These are phyloP conservation scores for Nephrotoma appendiculata DNA, from an alignment of 2,888 invertebrate species.

Conservation along the genomic window DNA sequence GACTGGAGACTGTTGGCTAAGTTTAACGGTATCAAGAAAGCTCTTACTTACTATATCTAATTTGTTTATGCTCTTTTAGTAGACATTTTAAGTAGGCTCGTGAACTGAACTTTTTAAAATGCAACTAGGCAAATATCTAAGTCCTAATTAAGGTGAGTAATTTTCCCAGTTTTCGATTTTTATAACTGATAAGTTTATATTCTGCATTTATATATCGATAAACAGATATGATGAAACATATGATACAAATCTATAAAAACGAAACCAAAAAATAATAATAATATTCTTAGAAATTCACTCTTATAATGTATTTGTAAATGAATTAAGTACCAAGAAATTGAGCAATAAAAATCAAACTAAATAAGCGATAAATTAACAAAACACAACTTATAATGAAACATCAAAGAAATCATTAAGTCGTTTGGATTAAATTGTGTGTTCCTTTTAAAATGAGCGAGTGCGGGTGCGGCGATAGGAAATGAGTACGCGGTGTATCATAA, in stretches of 20 bases:
- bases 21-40: too few relatives aligned
- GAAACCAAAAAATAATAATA: neutral
- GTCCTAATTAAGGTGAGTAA: too few relatives aligned
- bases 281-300: neutral
- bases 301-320: neutral
- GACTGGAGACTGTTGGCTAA: too few relatives aligned
- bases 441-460: neutral
- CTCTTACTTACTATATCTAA: too few relatives aligned
- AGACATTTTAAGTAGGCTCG: too few relatives aligned
- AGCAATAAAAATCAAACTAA: neutral
- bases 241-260: neutral
- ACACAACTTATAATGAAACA: neutral
- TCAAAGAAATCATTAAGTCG: neutral
- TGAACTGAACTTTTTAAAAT: too few relatives aligned
- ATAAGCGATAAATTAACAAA: neutral
- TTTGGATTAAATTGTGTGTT: neutral
- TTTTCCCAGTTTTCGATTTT: too few relatives aligned
- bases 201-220: too few relatives aligned
- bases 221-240: neutral
- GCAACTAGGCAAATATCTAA: too few relatives aligned
- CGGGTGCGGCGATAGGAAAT: neutral
- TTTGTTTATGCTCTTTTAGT: too few relatives aligned
- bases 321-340: neutral
- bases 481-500: neutral
- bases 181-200: too few relatives aligned